Evolutionary conservation across 2,797 vertebrate species (phyloP).

Genomic region (Peromyscus attwateri): DNA sequence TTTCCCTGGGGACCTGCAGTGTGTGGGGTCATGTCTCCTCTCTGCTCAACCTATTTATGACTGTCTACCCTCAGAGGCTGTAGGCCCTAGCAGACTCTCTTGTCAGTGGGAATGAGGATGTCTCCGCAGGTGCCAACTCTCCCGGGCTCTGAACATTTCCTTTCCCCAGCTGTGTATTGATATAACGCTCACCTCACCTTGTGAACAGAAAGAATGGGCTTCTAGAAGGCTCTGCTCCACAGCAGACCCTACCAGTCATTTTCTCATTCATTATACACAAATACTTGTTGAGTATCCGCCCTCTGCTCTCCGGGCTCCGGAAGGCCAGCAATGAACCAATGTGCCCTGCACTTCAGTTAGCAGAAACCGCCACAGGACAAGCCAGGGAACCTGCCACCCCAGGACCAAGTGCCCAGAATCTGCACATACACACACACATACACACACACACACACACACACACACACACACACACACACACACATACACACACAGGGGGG

Average conservation of each 20-base stretch:
- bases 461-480: rapidly evolving
- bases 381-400: too few species aligned
- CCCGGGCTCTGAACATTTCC: rapidly evolving
- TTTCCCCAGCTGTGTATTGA: background rate
- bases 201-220: background rate
- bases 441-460: rapidly evolving
- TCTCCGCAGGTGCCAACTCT: rapidly evolving
- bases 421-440: rapidly evolving
- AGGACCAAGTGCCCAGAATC: too few species aligned
- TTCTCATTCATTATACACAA: background rate
- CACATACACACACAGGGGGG: too few species aligned
- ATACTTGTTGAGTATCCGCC: background rate
- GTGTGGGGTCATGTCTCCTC: background rate
- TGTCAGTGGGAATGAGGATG: background rate
- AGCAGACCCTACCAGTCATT: background rate
- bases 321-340: background rate
- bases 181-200: background rate
- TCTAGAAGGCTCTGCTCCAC: background rate
- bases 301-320: background rate
- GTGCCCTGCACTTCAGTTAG: rapidly evolving
- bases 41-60: background rate
- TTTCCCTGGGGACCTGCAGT: too few species aligned
- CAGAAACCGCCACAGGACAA: rapidly evolving
- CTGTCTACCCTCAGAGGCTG: background rate
- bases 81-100: background rate